phyloP scores from a whole-genome alignment of 2,797 vertebrate genomes.

The Leuciscus waleckii region DNA sequence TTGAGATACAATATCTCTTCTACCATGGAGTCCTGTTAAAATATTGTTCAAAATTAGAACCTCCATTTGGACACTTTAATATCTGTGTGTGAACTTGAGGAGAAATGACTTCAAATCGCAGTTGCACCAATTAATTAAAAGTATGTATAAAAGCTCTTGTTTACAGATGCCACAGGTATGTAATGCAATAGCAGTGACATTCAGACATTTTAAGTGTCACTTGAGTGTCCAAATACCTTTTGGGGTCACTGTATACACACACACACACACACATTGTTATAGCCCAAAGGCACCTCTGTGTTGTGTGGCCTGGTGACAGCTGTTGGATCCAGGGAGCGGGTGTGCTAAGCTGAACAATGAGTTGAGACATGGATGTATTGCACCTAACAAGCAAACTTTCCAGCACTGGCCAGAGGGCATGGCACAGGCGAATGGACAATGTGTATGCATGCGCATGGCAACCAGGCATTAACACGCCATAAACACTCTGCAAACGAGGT shows the following conservation, averaged over 20 bases:
- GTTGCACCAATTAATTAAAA: not conserved
- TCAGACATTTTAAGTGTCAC: constrained; percentile 18
- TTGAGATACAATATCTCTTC: too few species aligned
- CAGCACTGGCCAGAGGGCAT: constrained; percentile 44
- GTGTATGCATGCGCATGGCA: constrained; percentile 36
- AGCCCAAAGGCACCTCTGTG: constrained; percentile 27
- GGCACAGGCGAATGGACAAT: not conserved
- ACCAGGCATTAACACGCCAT: constrained; percentile 12
- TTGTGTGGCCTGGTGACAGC: constrained; percentile 40
- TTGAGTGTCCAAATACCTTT: constrained; percentile 8
- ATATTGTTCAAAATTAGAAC: not conserved
- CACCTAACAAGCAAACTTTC: constrained; percentile 39
- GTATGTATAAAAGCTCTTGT: not conserved
- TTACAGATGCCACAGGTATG: not conserved
- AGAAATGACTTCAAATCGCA: not conserved
- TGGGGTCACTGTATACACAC: constrained; percentile 1
- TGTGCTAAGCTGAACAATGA: constrained; percentile 37
- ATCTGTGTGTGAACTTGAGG: not conserved
- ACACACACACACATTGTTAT: not conserved
- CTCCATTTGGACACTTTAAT: not conserved
- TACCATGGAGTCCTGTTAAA: too few species aligned
- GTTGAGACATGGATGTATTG: constrained; percentile 13
- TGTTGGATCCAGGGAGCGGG: constrained; percentile 22
- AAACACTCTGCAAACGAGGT: constrained; percentile 38
- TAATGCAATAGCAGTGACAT: constrained; percentile 3